These are phyloP conservation scores for Limonius californicus DNA, from an alignment of 1,140 invertebrate genomes.

Conservation along the genomic window DNA sequence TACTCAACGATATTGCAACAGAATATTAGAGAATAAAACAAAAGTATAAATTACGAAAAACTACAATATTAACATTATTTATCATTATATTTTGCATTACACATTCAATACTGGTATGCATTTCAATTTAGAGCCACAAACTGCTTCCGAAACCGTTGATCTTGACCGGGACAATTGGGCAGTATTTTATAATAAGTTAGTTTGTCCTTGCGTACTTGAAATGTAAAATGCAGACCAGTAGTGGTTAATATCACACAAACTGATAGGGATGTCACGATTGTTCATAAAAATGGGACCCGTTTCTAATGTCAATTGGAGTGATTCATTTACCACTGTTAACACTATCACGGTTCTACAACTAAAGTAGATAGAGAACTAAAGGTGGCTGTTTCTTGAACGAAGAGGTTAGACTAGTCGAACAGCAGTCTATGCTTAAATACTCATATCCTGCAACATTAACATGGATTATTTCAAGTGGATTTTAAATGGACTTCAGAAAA, in stretches of 20 bases:
- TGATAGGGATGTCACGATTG: not conserved
- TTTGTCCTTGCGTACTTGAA: too few species aligned
- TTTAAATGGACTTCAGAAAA: too few species aligned
- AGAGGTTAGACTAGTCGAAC: conserved; percentile 13
- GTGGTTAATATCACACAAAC: conserved; percentile 9
- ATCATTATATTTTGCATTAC: conserved; percentile 4
- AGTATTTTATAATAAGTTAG: too few species aligned
- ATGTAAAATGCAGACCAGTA: conserved; percentile 13
- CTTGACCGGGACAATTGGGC: too few species aligned
- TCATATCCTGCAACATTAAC: conserved; percentile 19
- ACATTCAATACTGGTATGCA: not conserved
- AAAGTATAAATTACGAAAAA: conserved; percentile 6
- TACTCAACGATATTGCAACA: conserved; percentile 6
- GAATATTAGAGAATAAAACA: not conserved
- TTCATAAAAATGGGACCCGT: too few species aligned
- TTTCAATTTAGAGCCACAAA: not conserved
- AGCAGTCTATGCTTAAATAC: conserved; percentile 15
- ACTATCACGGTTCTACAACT: conserved; percentile 1
- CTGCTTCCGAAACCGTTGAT: not conserved
- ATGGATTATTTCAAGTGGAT: too few species aligned
- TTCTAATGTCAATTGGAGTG: too few species aligned
- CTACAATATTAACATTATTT: conserved; percentile 9
- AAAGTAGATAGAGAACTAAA: conserved; percentile 4
- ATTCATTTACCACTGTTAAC: conserved; percentile 1
- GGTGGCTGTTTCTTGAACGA: not conserved